Evolutionary conservation across 2,113 vertebrate genomes (phyloP).

Genomic region (Oreamnos americanus): DNA sequence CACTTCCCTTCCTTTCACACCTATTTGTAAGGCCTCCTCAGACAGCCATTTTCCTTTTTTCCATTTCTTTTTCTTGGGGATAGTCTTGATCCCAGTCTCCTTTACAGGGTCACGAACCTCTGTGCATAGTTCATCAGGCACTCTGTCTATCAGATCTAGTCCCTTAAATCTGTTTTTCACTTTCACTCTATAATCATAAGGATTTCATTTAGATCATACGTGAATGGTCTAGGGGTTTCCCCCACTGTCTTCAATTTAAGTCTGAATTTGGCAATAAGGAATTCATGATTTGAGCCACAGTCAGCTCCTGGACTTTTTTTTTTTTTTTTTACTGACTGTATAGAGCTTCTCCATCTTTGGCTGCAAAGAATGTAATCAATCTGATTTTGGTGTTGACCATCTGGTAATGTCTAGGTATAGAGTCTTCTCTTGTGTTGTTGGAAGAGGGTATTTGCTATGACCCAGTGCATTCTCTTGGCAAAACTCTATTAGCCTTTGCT

Average conservation of each 20-base stretch:
- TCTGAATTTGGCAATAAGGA: not conserved
- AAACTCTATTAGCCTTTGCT: not conserved
- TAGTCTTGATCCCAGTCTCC: not conserved
- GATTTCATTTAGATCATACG: not conserved
- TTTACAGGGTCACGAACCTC: fast-evolving
- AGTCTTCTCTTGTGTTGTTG: not conserved
- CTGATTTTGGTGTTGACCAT: not conserved
- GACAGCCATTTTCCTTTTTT: not conserved
- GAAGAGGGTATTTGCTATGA: not conserved
- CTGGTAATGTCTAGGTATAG: not conserved
- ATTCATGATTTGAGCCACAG: not conserved
- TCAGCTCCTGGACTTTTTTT: not conserved
- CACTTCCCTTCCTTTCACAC: not conserved
- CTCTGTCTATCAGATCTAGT: not conserved
- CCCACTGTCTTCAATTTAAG: not conserved
- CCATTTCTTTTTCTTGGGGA: not conserved
- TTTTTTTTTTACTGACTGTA: not conserved
- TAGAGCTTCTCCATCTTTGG: not conserved
- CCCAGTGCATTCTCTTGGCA: fast-evolving
- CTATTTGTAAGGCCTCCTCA: not conserved
- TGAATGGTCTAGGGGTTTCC: not conserved
- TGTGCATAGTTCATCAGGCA: not conserved
- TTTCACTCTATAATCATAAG: not conserved
- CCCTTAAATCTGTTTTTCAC: not conserved
- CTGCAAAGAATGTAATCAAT: not conserved